These are phyloP conservation scores for Augochlora pura DNA, from an alignment of 1,140 invertebrate genomes.

Conservation along the genomic window DNA sequence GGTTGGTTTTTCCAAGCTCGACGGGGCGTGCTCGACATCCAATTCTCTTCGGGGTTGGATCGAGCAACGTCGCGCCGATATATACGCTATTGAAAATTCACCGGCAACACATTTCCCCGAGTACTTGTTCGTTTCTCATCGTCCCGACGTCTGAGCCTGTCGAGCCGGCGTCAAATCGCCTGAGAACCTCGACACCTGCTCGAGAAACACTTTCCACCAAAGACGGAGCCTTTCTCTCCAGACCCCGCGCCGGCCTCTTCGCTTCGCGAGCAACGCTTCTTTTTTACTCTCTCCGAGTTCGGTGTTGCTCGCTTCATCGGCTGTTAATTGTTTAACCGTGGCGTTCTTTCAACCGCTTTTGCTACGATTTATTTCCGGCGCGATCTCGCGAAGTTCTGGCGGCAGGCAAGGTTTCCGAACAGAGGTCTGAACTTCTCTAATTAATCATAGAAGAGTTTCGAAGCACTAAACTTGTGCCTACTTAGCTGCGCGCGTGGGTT, in stretches of 20 bases:
- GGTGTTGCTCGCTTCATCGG: too few species aligned
- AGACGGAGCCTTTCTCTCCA: neutral
- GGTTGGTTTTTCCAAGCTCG: neutral
- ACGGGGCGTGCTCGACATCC: neutral
- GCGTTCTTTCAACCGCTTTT: too few species aligned
- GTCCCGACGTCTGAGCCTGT: conserved; percentile 23
- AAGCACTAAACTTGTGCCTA: too few species aligned
- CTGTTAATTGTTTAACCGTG: too few species aligned
- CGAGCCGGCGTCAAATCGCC: conserved; percentile 26
- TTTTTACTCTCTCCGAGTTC: too few species aligned
- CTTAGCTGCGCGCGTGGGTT: too few species aligned
- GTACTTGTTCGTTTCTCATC: conserved; percentile 36
- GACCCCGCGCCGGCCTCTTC: neutral
- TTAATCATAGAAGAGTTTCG: too few species aligned
- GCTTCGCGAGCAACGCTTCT: too few species aligned
- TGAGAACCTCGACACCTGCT: conserved; percentile 52
- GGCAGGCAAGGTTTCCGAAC: too few species aligned
- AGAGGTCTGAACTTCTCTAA: too few species aligned
- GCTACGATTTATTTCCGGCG: too few species aligned
- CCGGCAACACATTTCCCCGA: conserved; percentile 1
- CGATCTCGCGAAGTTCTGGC: too few species aligned
- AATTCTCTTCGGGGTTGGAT: neutral
- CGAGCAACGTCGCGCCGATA: neutral
- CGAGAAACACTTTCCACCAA: conserved; percentile 17
- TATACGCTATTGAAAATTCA: neutral